Base-by-base conservation (phyloP, 2,113 vertebrate genomes). In the Motacilla alba region DNA sequence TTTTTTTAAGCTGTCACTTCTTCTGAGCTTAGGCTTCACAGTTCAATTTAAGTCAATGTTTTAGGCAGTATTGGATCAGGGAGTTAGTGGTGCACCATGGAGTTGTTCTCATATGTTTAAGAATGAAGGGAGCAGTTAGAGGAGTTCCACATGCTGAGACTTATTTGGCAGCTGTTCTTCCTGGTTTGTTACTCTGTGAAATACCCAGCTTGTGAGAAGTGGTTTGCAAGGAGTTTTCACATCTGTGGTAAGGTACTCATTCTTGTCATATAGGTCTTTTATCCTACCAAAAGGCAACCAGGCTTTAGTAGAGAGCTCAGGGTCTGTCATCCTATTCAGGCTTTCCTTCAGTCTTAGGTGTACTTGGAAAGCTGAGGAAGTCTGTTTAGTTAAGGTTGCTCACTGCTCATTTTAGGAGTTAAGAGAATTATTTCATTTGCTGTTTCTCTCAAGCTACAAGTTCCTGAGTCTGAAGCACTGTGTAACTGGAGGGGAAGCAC, bases 381-480 rank as follows among this genome's bases (percentile, higher is more conserved):
- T 15, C 23, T 85, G 41, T 66, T 56, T 13, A 64, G 30, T 52
- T 35, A 58, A 67, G 39, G 20, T 31, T 53, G 35, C 37, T 53
- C 22, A 41, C 19, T 64, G 31, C 31, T 56, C 9, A 33, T 67
- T 75, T 41, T 11, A 35, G 20, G 31, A 33, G 27, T 58, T 79
- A 83, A 75, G 47, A 68, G 19, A 23, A 72, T 66, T 19, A 22
- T 21, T 37, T 93, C 8, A 28, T 96, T 82, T 97, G 66, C 52
- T 77, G 0, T 93, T 88, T 67, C 35, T 67, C 9, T 62, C 33
- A 83, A 99, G 98, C 41, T 98, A 98, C 96, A 97, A 90, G 77
- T 98, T 99, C 85, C 79, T 5, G 9, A 98, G 96, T 66, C 95
- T 99, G 95, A 96, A 97, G 43, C 98, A 98, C 69, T 99, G 98